Conservation (phyloP, 1,140 invertebrate genomes). For the Listronotus oregonensis region DNA sequence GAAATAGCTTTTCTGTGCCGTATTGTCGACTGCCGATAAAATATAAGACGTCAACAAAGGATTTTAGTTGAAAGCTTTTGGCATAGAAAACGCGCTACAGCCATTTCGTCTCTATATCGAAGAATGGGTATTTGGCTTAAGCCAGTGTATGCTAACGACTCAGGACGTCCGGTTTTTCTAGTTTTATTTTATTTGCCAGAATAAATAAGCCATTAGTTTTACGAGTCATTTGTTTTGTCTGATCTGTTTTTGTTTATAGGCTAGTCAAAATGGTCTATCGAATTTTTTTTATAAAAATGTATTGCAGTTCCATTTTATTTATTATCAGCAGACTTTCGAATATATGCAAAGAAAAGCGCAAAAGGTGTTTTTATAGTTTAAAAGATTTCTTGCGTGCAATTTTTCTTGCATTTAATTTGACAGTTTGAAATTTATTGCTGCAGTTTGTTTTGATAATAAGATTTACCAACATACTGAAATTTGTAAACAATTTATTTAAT, state of each 20-base stretch:
- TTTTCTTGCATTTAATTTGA: too few relatives aligned
- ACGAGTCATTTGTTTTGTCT: slow-evolving; percentile 37
- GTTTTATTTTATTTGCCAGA: slow-evolving; percentile 44
- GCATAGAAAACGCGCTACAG: slow-evolving; percentile 40
- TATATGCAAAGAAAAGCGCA: too few relatives aligned
- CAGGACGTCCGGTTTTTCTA: slow-evolving; percentile 49
- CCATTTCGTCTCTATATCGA: slow-evolving; percentile 46
- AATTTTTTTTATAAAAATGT: too few relatives aligned
- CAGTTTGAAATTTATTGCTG: too few relatives aligned
- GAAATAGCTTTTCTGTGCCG: slow-evolving; percentile 48
- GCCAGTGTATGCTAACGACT: slow-evolving; percentile 47
- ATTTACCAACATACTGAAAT: too few relatives aligned
- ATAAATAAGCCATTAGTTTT: slow-evolving; percentile 49
- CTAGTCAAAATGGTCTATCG: too few relatives aligned
- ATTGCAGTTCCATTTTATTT: too few relatives aligned
- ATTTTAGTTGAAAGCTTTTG: slow-evolving; percentile 48
- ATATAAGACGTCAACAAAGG: slow-evolving; percentile 54
- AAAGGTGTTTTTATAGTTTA: too few relatives aligned
- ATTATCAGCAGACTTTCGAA: too few relatives aligned
- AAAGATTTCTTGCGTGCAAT: too few relatives aligned
- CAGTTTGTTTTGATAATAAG: too few relatives aligned
- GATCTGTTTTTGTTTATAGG: slow-evolving; percentile 6
- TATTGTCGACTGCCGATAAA: slow-evolving; percentile 52
- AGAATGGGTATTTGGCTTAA: slow-evolving; percentile 47
- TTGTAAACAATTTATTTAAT: too few relatives aligned